These are phyloP conservation scores for Oconnorella tubifera DNA, from an alignment of 2,888 invertebrate genomes.

Conservation along the genomic window DNA sequence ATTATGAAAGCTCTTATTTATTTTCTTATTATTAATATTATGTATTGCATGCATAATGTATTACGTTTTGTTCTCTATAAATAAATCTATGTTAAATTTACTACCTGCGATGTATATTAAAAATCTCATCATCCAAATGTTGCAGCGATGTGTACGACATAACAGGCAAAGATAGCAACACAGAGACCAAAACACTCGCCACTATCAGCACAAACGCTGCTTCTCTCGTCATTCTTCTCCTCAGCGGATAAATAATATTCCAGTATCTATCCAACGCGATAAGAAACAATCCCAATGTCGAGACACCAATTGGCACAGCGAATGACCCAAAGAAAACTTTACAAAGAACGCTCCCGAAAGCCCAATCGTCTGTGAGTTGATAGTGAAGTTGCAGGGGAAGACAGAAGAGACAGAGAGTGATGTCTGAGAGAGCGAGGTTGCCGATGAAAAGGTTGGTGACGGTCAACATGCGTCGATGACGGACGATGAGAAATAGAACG, in stretches of 20 bases:
- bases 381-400: slow-evolving; percentile 53
- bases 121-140: background rate
- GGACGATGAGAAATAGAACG: slow-evolving; percentile 45
- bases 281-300: slow-evolving; percentile 49
- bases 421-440: slow-evolving; percentile 49
- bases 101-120: no score
- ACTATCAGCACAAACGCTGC: slow-evolving; percentile 42
- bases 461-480: slow-evolving; percentile 44
- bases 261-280: slow-evolving; percentile 51
- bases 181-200: slow-evolving; percentile 40
- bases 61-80: no score
- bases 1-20: no score
- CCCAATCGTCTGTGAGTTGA: slow-evolving; percentile 50
- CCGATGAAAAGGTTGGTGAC: slow-evolving; percentile 52
- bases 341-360: slow-evolving; percentile 49
- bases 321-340: slow-evolving; percentile 49
- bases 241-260: slow-evolving; percentile 51
- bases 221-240: slow-evolving; percentile 41
- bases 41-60: no score
- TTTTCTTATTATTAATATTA: no score
- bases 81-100: no score
- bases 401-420: slow-evolving; percentile 49
- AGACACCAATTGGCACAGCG: slow-evolving; percentile 52
- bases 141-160: slow-evolving; percentile 42
- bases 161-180: slow-evolving; percentile 46